These are phyloP conservation scores for Dolichotis patagonum DNA, from an alignment of 2,113 vertebrate genomes.

Conservation along the genomic window DNA sequence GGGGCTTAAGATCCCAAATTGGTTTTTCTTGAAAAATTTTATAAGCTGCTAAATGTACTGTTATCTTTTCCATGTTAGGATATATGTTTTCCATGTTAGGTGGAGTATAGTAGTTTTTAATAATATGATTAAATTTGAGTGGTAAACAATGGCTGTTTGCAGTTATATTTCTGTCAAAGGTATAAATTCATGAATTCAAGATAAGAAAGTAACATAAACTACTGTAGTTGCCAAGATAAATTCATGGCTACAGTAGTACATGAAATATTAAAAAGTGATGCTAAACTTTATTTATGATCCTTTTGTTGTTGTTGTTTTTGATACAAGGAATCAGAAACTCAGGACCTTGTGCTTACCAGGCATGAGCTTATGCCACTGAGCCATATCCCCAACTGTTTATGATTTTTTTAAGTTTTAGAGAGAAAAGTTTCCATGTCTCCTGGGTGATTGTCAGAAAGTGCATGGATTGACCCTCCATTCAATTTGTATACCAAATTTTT, in stretches of 20 bases:
- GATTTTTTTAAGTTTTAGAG: not conserved
- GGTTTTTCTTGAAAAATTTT: constrained; percentile 7
- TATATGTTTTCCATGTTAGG: not conserved
- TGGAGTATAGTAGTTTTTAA: not conserved
- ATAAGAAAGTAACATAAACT: constrained; percentile 6
- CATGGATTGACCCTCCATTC: not conserved
- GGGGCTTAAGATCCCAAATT: not conserved
- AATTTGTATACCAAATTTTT: not conserved
- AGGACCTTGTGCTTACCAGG: too few species aligned
- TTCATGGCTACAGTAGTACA: not conserved
- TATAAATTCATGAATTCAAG: not conserved
- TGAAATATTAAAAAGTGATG: not conserved
- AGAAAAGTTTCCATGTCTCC: not conserved
- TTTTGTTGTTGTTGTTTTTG: too few species aligned
- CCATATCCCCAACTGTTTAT: not conserved
- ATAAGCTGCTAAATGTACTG: not conserved
- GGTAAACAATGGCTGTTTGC: not conserved
- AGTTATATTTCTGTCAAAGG: not conserved
- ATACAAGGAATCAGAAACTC: too few species aligned
- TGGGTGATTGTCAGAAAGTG: not conserved
- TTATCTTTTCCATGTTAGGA: not conserved
- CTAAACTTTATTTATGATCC: not conserved
- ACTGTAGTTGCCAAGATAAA: not conserved
- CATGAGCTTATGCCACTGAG: too few species aligned
- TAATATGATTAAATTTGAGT: not conserved